Base-by-base conservation (phyloP, 2,888 invertebrate genomes). In the Hybos culiciformis region DNA sequence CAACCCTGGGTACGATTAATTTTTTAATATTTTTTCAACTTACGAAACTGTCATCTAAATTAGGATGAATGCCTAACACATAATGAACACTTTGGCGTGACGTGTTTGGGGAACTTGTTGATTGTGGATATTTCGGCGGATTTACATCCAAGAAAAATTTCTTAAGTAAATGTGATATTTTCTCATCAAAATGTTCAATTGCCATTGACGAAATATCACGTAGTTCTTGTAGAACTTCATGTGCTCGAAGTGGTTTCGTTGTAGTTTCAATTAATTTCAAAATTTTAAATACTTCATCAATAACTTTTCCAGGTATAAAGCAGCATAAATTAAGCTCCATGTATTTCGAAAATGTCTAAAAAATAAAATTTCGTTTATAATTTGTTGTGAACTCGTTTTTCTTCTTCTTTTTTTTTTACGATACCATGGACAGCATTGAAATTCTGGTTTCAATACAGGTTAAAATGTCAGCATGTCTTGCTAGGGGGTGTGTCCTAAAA, bases 131-230 rank as follows among this genome's bases (percentile, higher is more conserved):
- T 14, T 36, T 46, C 9, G 43, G 45, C 14, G 45, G 37, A 20
- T 43, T 50, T 23, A 44, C 43, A 29, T 56, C 55, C 7, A 50
- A 45, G 36, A 50, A 56, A 8, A 53, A 46, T 42, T 55, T 56
- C 46, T 56, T 59, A 8, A 62, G 43, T 19, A 51, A 50, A 33
- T 51, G 52, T 1, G 60, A 63, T 37, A 93, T 85, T 58, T 86
- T 83, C 56, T 93, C 92, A 58, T 93, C 92, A 60, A 93, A 93
- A 62, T 93, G 88, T 58, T 93, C 93, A 70, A 93, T 92, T 1
- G 93, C 92, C 66, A 66, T 66, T 2, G 88, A 88, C 26, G 91
- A 91, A 48, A 93, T 85, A 54, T 93, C 93, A 0, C 93, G 69
- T 7, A 93, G 59, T 59, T 93, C 93, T 59, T 90, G 88, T 0